phyloP scores from a whole-genome alignment of 1,140 invertebrate genomes.

The Diuraphis noxia region DNA sequence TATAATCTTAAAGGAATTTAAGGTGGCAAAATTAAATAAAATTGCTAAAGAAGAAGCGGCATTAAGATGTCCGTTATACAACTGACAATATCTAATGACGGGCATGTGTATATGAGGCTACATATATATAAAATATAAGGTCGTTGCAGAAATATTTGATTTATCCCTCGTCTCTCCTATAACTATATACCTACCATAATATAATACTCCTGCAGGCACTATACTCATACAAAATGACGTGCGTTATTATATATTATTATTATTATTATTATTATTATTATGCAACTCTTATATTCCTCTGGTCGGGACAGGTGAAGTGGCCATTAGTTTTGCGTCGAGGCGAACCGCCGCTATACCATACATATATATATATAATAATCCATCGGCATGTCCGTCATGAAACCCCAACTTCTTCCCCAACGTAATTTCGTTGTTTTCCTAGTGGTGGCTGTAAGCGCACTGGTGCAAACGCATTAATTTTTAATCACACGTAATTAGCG shows the following conservation, averaged over 20 bases:
- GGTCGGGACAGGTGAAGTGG: constrained; percentile 47
- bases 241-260: constrained; percentile 1
- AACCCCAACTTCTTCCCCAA: background rate
- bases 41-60: no score
- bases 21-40: no score
- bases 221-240: background rate
- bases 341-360: background rate
- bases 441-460: background rate
- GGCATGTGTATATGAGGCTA: background rate
- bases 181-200: background rate
- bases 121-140: background rate
- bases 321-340: constrained; percentile 36
- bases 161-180: background rate
- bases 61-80: no score
- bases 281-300: constrained; percentile 39
- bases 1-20: no score
- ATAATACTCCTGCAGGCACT: background rate
- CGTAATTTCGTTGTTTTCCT: background rate
- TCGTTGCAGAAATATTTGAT: constrained; percentile 24
- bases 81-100: no score
- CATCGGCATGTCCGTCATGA: constrained; percentile 2
- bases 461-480: background rate
- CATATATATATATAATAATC: constrained; percentile 1
- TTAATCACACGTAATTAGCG: constrained; percentile 33
- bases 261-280: constrained; percentile 24